phyloP scores from a whole-genome alignment of 1,140 invertebrate genomes.

The Magallana ariakensis region DNA sequence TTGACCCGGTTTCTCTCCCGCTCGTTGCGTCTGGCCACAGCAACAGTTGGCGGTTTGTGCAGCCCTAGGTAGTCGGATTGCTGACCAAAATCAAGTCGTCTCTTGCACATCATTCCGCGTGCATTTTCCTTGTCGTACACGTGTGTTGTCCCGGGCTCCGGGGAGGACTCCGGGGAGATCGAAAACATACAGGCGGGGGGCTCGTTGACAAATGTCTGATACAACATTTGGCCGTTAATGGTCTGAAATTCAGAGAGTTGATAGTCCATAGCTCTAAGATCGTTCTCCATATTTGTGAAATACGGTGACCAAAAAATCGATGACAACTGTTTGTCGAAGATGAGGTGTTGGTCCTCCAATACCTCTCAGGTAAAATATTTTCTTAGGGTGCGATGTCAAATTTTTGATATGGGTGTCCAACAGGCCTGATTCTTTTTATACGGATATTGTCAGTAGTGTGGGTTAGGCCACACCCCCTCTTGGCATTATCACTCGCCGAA shows the following conservation, averaged over 20 bases:
- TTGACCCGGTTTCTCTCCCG: constrained; percentile 96
- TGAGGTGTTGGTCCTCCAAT: neutral
- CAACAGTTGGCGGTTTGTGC: constrained; percentile 82
- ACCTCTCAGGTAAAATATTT: constrained; percentile 45
- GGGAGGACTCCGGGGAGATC: constrained; percentile 53
- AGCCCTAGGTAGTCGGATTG: constrained; percentile 61
- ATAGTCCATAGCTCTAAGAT: constrained; percentile 39
- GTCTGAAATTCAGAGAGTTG: constrained; percentile 51
- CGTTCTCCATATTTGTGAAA: constrained; percentile 44
- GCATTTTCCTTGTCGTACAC: constrained; percentile 64
- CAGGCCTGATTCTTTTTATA: constrained; percentile 47
- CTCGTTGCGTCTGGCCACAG: constrained; percentile 94
- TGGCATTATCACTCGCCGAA: constrained; percentile 49
- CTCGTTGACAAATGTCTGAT: constrained; percentile 58
- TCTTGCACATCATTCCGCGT: constrained; percentile 49
- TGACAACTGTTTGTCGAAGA: constrained; percentile 58
- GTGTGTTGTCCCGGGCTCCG: constrained; percentile 48
- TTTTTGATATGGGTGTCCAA: constrained; percentile 50
- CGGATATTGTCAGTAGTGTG: constrained; percentile 48
- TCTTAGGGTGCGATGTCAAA: constrained; percentile 49
- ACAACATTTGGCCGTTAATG: constrained; percentile 52
- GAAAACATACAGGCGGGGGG: constrained; percentile 63
- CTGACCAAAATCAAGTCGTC: constrained; percentile 74
- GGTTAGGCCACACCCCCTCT: constrained; percentile 56
- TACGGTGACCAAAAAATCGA: constrained; percentile 40